Percentiles rank a stretch among this genome's conserved stretches.
phyloP scores from a whole-genome alignment of 1,140 invertebrate species.

The Drosophila orosa region DNA sequence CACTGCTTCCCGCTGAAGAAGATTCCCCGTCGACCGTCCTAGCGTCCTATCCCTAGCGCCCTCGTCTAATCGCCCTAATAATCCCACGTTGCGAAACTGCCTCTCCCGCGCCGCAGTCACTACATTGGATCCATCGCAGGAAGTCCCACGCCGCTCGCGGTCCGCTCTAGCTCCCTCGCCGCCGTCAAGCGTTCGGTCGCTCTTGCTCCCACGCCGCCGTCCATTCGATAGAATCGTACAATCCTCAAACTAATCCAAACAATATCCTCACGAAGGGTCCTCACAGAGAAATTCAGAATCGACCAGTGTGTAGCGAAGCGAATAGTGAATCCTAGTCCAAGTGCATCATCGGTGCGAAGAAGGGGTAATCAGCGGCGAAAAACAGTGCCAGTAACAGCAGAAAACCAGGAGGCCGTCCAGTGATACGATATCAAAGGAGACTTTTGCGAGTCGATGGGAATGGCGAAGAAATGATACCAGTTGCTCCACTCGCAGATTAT shows the following conservation, averaged over 20 bases:
- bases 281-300: conserved; percentile 24
- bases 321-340: conserved; percentile 20
- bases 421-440: conserved; percentile 11
- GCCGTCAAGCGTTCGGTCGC: conserved; percentile 22
- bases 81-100: conserved; percentile 33
- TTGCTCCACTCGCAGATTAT: conserved; percentile 19
- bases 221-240: conserved; percentile 29
- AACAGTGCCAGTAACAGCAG: conserved; percentile 1
- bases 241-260: conserved; percentile 58
- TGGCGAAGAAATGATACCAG: conserved; percentile 35
- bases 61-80: conserved; percentile 44
- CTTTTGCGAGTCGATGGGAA: conserved; percentile 34
- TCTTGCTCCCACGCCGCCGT: conserved; percentile 40
- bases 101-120: conserved; percentile 49
- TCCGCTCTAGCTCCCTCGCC: conserved; percentile 23
- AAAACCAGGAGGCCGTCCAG: conserved; percentile 4
- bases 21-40: neutral
- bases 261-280: conserved; percentile 37
- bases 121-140: neutral
- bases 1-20: conserved; percentile 2
- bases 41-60: conserved; percentile 32
- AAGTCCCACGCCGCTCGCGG: conserved; percentile 23
- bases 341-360: conserved; percentile 3
- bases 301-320: conserved; percentile 18
- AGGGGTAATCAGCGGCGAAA: conserved; percentile 7